phyloP scores from a whole-genome alignment of 2,888 invertebrate species.

The Pyrocoelia pectoralis region DNA sequence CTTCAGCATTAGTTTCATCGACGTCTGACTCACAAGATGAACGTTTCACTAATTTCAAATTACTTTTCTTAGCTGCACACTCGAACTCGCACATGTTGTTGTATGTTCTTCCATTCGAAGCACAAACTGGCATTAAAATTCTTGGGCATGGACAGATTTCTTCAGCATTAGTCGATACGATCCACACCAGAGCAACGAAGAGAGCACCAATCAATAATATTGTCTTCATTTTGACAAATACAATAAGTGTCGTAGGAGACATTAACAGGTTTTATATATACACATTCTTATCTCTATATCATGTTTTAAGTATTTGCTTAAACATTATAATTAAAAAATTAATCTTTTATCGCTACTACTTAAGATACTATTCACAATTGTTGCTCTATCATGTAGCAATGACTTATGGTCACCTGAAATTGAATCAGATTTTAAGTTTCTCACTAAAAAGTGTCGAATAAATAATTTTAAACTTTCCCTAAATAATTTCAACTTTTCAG shows the following conservation, averaged over 20 bases:
- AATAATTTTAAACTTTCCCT: conserved; percentile 85
- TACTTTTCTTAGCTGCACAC: conserved; percentile 50
- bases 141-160: conserved; percentile 57
- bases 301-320: conserved; percentile 4
- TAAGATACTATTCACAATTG: conserved; percentile 73
- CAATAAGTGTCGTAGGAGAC: background rate
- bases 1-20: background rate
- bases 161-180: background rate
- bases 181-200: background rate
- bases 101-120: conserved; percentile 56
- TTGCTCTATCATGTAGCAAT: conserved; percentile 66
- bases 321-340: conserved; percentile 5
- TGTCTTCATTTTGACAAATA: conserved; percentile 13
- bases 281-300: background rate
- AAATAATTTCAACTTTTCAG: conserved; percentile 79
- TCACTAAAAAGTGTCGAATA: conserved; percentile 85
- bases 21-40: too few species aligned
- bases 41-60: conserved; percentile 53
- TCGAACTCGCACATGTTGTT: conserved; percentile 59
- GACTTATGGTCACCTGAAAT: conserved; percentile 60
- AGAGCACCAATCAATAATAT: conserved; percentile 1
- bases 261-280: background rate
- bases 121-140: conserved; percentile 61
- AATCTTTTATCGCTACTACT: conserved; percentile 31
- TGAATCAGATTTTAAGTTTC: conserved; percentile 65